Percentiles rank a stretch among this genome's conserved stretches.
phyloP scores from a whole-genome alignment of 2,113 vertebrate genomes.

The Camelus dromedarius region DNA sequence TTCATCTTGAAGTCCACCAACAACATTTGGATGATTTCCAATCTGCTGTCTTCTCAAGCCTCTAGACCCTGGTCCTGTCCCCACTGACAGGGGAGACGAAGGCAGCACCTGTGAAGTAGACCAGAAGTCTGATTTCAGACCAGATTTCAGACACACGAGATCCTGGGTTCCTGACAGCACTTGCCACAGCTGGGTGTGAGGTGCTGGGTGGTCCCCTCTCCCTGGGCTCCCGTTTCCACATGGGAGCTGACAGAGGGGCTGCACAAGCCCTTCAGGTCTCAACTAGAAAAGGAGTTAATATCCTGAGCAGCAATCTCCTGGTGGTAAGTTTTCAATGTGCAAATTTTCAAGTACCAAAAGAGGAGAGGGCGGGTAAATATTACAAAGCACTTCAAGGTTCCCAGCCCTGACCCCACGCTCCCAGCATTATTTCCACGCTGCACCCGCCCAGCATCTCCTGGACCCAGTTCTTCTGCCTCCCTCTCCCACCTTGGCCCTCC shows the following conservation, averaged over 20 bases:
- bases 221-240: background rate
- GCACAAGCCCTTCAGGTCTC: background rate
- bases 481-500: background rate
- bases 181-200: background rate
- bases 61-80: background rate
- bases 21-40: background rate
- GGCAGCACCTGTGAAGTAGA: background rate
- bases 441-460: background rate
- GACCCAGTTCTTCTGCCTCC: background rate
- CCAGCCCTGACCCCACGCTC: background rate
- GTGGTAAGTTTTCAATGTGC: background rate
- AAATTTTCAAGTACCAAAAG: background rate
- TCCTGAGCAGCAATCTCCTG: background rate
- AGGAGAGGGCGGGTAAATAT: background rate
- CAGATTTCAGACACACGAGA: background rate
- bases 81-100: background rate
- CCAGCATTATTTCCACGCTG: background rate
- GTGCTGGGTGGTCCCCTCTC: background rate
- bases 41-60: background rate
- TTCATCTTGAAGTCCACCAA: background rate
- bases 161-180: background rate
- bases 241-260: background rate
- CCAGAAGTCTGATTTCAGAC: background rate
- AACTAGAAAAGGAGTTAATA: too few species aligned
- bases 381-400: background rate